Conservation (phyloP, 2,113 vertebrate species). For the Diadophis punctatus region DNA sequence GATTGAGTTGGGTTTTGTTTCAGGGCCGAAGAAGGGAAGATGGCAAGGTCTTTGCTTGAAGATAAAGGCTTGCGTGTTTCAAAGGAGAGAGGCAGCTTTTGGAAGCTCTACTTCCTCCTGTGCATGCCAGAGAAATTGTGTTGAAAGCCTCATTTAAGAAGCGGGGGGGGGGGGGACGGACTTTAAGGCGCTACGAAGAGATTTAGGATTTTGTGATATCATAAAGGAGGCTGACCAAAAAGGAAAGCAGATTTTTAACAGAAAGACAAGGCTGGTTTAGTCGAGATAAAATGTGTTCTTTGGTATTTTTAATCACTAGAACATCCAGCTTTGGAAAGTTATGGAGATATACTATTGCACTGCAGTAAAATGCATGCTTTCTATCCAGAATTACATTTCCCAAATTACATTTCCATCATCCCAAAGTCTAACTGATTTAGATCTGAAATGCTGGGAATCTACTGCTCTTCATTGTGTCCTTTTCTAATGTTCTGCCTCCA, state of each 20-base stretch:
- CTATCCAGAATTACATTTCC: neutral
- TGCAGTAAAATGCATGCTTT: neutral
- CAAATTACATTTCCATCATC: neutral
- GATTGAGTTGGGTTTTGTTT: neutral
- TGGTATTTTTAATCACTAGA: neutral
- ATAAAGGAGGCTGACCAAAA: neutral
- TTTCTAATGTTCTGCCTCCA: neutral
- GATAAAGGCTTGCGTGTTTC: neutral
- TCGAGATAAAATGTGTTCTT: neutral
- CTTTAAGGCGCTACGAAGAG: neutral
- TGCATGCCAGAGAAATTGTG: neutral
- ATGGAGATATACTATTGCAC: neutral
- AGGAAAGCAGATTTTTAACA: neutral
- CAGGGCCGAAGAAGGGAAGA: neutral
- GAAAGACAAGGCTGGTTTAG: neutral
- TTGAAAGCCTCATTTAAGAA: neutral
- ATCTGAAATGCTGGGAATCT: neutral
- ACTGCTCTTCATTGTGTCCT: neutral
- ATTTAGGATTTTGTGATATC: neutral
- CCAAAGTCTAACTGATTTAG: neutral
- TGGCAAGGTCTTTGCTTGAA: fast-evolving
- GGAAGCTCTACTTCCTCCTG: neutral
- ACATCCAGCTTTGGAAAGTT: neutral
- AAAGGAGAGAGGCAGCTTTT: neutral
- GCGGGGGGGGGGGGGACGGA: too few relatives aligned